Conservation (phyloP, 2,888 invertebrate species). For the Drosophila robusta region DNA sequence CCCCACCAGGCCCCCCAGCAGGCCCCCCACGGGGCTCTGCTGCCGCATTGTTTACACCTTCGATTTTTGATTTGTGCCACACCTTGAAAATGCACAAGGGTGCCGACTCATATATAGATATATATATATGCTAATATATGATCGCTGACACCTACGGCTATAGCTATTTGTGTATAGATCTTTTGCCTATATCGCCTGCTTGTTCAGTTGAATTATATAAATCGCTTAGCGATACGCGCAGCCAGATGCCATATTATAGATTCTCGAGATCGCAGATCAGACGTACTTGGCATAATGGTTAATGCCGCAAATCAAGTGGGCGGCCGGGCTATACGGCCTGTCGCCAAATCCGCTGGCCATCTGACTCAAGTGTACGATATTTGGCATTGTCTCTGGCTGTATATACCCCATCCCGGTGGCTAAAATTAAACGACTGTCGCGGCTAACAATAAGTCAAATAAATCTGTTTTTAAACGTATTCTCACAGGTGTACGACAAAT, state of each 20-base stretch:
- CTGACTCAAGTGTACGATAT: conserved; percentile 19
- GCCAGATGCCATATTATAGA: conserved; percentile 11
- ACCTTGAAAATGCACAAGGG: conserved; percentile 66
- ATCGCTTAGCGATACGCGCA: conserved; percentile 41
- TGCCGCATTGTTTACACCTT: conserved; percentile 76
- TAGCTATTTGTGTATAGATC: no score
- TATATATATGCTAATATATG: no score
- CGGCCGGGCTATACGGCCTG: conserved; percentile 31
- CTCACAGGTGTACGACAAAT: conserved; percentile 71
- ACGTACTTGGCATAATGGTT: conserved; percentile 37
- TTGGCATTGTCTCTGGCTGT: neutral
- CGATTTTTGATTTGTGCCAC: conserved; percentile 72
- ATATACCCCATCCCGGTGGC: conserved; percentile 23
- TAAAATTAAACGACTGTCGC: conserved; percentile 70
- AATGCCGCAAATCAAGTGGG: conserved; percentile 45
- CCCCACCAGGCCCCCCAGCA: neutral
- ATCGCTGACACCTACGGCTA: no score
- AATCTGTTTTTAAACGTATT: conserved; percentile 78
- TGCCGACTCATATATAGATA: neutral
- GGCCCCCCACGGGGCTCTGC: neutral
- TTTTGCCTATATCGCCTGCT: neutral
- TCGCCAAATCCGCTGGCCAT: conserved; percentile 24
- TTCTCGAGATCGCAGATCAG: conserved; percentile 11
- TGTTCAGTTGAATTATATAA: conserved; percentile 46
- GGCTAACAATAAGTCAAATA: conserved; percentile 56